phyloP scores from a whole-genome alignment of 2,113 vertebrate species.

The Hipposideros armiger region DNA sequence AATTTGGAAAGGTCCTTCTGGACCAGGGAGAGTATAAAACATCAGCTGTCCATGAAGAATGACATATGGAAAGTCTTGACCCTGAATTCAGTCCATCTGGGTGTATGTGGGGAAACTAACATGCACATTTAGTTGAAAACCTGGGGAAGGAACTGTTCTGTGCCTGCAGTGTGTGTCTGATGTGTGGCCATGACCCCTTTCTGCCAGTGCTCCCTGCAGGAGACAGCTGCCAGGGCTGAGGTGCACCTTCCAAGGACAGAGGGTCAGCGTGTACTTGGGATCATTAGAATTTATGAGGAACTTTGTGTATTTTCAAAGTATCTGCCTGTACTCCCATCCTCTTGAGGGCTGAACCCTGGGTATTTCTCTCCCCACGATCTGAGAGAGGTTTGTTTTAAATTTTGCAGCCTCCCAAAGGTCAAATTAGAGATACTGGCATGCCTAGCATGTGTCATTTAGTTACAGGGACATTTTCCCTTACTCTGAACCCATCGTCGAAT shows the following conservation, averaged over 20 bases:
- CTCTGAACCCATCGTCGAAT: background rate
- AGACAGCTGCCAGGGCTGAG: too few species aligned
- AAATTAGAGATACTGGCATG: background rate
- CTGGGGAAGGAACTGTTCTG: background rate
- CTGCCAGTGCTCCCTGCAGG: background rate
- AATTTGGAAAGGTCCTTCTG: constrained; percentile 59
- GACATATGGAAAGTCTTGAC: background rate
- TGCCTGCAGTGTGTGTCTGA: too few species aligned
- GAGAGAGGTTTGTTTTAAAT: constrained; percentile 6
- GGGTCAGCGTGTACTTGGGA: background rate
- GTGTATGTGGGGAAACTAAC: background rate
- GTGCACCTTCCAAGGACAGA: background rate
- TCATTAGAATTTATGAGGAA: background rate
- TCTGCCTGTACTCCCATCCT: background rate
- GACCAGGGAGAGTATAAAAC: background rate
- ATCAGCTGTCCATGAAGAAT: background rate
- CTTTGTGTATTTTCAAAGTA: background rate
- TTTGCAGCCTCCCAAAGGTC: background rate
- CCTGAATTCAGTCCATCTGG: accelerated
- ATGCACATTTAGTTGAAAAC: background rate
- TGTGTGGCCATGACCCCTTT: accelerated
- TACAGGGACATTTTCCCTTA: background rate
- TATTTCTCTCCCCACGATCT: background rate
- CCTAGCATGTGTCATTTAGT: constrained; percentile 12
- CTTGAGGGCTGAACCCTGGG: background rate